Evolutionary conservation across 1,140 invertebrate species (phyloP), one percentile per base, ranked within the genome.

Genomic region (Drosophila grimshawi): DNA sequence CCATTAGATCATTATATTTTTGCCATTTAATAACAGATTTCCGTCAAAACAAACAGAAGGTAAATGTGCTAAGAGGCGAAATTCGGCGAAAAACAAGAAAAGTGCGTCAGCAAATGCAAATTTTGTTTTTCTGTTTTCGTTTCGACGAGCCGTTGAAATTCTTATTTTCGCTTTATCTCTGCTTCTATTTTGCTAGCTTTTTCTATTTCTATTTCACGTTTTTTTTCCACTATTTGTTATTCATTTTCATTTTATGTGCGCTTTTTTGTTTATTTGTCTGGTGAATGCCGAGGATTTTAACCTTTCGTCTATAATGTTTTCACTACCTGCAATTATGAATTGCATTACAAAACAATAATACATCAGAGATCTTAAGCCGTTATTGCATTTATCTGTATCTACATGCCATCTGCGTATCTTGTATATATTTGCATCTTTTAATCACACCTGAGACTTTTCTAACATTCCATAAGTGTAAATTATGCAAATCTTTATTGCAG

Each of bases 91-190:
- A 56, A 63, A 69, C 52, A 74, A 74, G 66, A 74, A 74, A 74
- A 74, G 71, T 74, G 71, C 71, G 71, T 74, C 71, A 74, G 71
- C 57, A 74, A 69, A 69, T 74, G 71, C 65, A 69, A 74, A 74
- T 74, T 69, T 45, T 69, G 45, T 68, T 73, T 46, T 60, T 60
- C 43, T 3, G n/a, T 37, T 43, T 51, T 71, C 32, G 6, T 55
- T 55, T 57, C 5, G 35, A 19, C 32, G 32, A 55, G 43, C 32
- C 35, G 45, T 66, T 57, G 4, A 59, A 59, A 59, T 43, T 59
- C 37, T 45, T 45, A 32, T 45, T 29, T 59, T 39, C 29, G 43
- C 30, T 43, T 57, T 72, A 39, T 65, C 32, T 52, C 27, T 33
- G 19, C 2, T 27, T 59, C 33, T 66, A 19, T 52, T 66, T 52